These are phyloP conservation scores for Loripinus fragilis DNA, from an alignment of 2,888 invertebrate genomes.

Conservation along the genomic window DNA sequence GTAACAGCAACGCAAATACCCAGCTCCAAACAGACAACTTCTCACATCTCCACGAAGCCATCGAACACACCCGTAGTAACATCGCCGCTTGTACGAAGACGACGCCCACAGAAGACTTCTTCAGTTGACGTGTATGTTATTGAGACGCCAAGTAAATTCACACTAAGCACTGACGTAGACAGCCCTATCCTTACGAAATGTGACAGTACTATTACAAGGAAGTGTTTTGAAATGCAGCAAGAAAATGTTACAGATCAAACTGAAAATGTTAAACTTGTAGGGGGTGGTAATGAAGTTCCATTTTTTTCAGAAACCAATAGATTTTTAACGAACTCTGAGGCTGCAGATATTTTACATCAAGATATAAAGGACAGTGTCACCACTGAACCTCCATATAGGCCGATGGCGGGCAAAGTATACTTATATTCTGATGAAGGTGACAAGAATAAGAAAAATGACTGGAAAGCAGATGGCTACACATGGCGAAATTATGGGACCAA, in stretches of 20 bases:
- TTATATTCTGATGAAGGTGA: constrained; percentile 28
- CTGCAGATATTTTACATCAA: constrained; percentile 30
- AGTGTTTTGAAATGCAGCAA: too few species aligned
- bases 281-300: constrained; percentile 24
- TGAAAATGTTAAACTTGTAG: constrained; percentile 5
- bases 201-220: too few species aligned
- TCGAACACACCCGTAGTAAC: too few species aligned
- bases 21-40: too few species aligned
- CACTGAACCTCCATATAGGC: constrained; percentile 31
- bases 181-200: neutral
- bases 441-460: constrained; percentile 29
- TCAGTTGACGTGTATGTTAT: too few species aligned
- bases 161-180: neutral
- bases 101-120: too few species aligned
- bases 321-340: constrained; percentile 16
- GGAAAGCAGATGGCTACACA: constrained; percentile 42
- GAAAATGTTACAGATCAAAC: too few species aligned
- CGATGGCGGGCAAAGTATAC: constrained; percentile 14
- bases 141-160: neutral
- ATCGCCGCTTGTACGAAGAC: too few species aligned
- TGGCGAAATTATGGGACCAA: constrained; percentile 38
- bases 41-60: too few species aligned
- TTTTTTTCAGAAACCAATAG: constrained; percentile 19
- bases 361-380: constrained; percentile 25
- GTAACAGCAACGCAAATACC: too few species aligned